Evolutionary conservation across 2,113 vertebrate genomes (phyloP), one percentile per base, ranked within the genome.

Genomic region (Coptodon bakossiorum): DNA sequence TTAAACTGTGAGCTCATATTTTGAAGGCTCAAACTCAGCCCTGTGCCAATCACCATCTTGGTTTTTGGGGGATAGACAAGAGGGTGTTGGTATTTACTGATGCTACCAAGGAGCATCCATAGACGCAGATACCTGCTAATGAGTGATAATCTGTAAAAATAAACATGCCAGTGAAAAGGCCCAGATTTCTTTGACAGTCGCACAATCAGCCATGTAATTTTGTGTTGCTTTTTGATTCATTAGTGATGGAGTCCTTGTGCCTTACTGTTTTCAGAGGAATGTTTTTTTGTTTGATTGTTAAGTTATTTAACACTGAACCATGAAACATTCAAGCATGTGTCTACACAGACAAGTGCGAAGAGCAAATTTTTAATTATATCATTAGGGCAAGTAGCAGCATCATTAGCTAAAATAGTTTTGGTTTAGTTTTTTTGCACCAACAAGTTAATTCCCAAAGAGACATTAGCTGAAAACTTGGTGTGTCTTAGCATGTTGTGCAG

Each of bases 91-190:
- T 66, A 63, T 63, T 63, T 63, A 34, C 31, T 36, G 59, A 36
- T 36, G 59, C 31, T 63, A 36, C 29, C 59, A n/a, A 34, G 59
- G 59, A 63, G 31, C 59, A 63, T 36, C 59, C 31, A 6, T 63
- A 34, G 29, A 63, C 1, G 0, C 22, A 57, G 54, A 57, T 0
- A 27, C 54, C 57, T 31, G 57, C 57, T 31, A 31, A 61, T 31
- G 57, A 61, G 57, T 5, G 1, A 14, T 19, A 0, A 61, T 31
- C 14, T 61, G 29, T 61, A 61, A 19, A 0, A 19, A 0, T 34
- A 19, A 34, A 34, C 29, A 57, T 0, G 7, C 4, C 24, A 57
- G 24, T 57, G 19, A 52, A 40, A 40, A 40, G 38, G 38, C 38
- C 11, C 11, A 40, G 38, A 11, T 40, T 40, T 40, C 10, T 40